Percentiles rank a stretch among this genome's conserved stretches.
Evolutionary conservation across 2,888 invertebrate species (phyloP).

Genomic region (Clostera curtula): DNA sequence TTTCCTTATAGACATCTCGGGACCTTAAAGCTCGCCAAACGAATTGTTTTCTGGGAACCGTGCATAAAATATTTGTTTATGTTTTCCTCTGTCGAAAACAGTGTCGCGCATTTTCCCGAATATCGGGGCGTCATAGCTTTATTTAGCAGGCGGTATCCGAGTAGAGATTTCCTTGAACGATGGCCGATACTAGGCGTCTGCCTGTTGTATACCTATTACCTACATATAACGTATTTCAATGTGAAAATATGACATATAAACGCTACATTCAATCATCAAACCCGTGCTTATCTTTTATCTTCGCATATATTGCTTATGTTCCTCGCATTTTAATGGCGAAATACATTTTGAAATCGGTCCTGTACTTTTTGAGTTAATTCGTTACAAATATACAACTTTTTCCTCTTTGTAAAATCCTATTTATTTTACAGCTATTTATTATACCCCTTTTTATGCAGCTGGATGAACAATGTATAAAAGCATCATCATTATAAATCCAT

Average conservation of each 20-base stretch:
- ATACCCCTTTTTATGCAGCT: too few species aligned
- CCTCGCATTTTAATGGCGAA: too few species aligned
- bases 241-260: constrained; percentile 20
- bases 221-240: constrained; percentile 17
- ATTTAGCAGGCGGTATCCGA: constrained; percentile 35
- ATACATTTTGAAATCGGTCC: too few species aligned
- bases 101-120: constrained; percentile 27
- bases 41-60: constrained; percentile 12
- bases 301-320: too few species aligned
- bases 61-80: constrained; percentile 12
- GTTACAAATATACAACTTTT: too few species aligned
- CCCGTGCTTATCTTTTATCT: too few species aligned
- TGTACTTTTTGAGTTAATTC: too few species aligned
- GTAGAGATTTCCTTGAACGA: constrained; percentile 36
- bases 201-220: constrained; percentile 23
- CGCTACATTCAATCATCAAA: too few species aligned
- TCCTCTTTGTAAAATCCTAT: too few species aligned
- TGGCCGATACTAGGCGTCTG: constrained; percentile 30
- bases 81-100: constrained; percentile 18
- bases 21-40: constrained; percentile 5
- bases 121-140: constrained; percentile 29
- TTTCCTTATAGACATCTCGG: constrained; percentile 12
- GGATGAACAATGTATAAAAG: too few species aligned
- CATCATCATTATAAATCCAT: too few species aligned
- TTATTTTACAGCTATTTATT: too few species aligned